Percentiles rank a stretch among this genome's conserved stretches.
Evolutionary conservation across 2,888 invertebrate genomes (phyloP).

Genomic region (Artemia sinica): DNA sequence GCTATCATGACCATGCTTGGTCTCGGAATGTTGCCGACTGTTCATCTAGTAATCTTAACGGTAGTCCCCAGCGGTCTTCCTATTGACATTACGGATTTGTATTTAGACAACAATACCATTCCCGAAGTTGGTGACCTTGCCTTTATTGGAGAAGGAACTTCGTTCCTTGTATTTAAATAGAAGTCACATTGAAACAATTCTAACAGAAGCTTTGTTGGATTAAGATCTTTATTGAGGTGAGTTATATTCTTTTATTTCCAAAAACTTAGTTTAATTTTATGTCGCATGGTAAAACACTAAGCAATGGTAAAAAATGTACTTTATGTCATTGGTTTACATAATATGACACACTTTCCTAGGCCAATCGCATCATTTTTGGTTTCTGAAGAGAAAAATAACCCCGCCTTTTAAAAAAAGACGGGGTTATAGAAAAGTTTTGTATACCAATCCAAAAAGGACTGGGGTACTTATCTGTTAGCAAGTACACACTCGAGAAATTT

Average conservation of each 20-base stretch:
- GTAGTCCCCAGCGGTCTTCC: constrained; percentile 62
- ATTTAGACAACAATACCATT: constrained; percentile 65
- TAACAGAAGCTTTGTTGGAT: constrained; percentile 64
- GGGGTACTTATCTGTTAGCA: no score
- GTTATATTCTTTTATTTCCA: neutral
- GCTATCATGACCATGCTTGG: constrained; percentile 74
- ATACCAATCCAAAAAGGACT: no score
- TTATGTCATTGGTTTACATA: no score
- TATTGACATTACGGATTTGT: constrained; percentile 75
- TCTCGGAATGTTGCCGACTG: constrained; percentile 70
- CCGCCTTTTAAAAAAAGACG: no score
- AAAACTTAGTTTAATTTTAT: no score
- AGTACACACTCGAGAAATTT: no score
- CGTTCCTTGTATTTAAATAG: constrained; percentile 56
- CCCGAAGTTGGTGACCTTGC: constrained; percentile 57
- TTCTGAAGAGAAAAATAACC: no score
- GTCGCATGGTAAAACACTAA: no score
- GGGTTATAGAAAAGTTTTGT: no score
- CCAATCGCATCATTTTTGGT: no score
- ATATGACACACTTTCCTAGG: no score
- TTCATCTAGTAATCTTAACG: constrained; percentile 44
- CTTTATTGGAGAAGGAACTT: constrained; percentile 59
- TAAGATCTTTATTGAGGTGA: constrained; percentile 35
- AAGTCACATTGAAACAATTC: constrained; percentile 56
- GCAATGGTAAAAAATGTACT: no score